Conservation (phyloP, 1,140 invertebrate species). For the Coboldia fuscipes region DNA sequence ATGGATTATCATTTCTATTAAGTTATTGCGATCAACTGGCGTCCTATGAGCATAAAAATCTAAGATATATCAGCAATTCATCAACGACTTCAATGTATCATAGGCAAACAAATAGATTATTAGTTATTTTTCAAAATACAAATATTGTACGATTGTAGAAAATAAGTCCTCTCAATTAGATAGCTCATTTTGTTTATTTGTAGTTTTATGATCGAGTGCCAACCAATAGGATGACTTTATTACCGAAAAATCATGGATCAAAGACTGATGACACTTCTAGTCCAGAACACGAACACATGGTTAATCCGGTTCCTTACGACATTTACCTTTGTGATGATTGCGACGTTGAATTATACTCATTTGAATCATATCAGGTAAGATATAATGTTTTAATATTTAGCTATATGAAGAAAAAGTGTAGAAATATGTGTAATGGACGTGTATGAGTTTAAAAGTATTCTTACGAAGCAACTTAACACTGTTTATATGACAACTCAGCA, state of each 20-base stretch:
- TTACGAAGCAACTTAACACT: no score
- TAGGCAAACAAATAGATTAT: conserved; percentile 33
- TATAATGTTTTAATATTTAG: not conserved
- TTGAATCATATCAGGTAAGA: conserved; percentile 29
- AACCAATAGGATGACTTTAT: conserved; percentile 14
- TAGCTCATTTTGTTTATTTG: conserved; percentile 2
- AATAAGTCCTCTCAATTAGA: not conserved
- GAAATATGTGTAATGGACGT: not conserved
- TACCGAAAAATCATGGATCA: conserved; percentile 15
- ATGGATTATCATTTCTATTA: conserved; percentile 44
- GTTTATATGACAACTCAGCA: no score
- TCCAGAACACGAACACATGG: conserved; percentile 22
- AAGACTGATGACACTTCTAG: no score
- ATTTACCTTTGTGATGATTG: conserved; percentile 55
- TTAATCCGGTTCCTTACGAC: conserved; percentile 30
- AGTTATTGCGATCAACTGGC: conserved; percentile 45
- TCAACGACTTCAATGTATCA: conserved; percentile 48
- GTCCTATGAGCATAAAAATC: conserved; percentile 33
- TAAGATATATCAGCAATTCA: conserved; percentile 46
- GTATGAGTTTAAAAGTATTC: no score
- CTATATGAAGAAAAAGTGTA: conserved; percentile 1
- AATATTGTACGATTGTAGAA: conserved; percentile 28
- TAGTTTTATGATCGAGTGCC: conserved; percentile 17
- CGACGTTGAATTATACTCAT: conserved; percentile 34
- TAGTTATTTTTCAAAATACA: conserved; percentile 54